Evolutionary conservation across 2,113 vertebrate genomes (phyloP), one percentile per base, ranked within the genome.

Genomic region (Gallinago media): DNA sequence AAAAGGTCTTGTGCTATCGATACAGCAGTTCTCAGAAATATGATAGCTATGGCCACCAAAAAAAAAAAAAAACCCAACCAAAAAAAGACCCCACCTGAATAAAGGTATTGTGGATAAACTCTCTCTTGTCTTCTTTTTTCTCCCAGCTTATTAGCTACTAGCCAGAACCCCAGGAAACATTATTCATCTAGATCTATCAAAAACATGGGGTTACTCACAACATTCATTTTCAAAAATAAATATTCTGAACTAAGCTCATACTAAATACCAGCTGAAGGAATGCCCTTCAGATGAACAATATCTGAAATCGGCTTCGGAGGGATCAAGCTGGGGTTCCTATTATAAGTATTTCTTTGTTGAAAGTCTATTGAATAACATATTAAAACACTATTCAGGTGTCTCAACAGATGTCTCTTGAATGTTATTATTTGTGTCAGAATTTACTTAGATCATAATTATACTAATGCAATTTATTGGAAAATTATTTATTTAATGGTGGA

Each of bases 1-100:
- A 88, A 97, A 97, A 95, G 78, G 31, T 88, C 62, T 80, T 76
- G 71, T 93, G 61, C 82, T 86, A 83, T 27, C 34, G 77, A 91
- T 81, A 92, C 68, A 79, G 54, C 65, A 82, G 73, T 94, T 91
- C 85, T 87, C 78, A 88, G 75, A 86, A 92, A 91, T 83, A 66
- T 46, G 82, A 95, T 95, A 93, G 78, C 92, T 86, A 94, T 67
- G 97, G 97, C 97, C 96, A 94, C 68, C 2, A 85, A 83, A 84
- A 85, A 80, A 42, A 42, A 36, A 47, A 83, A 38, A 61, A 15
- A 31, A 47, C 19, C n/a, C 44, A 47, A 19, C 18, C 3, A 34
- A 75, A 52, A 29, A 63, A 38, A 58, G 66, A n/a, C 4, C 6
- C 44, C 50, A 61, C 63, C 68, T 85, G 85, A 96, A 92, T 83